Base-by-base conservation (phyloP, 2,888 invertebrate genomes). In the Parnassius smintheus region DNA sequence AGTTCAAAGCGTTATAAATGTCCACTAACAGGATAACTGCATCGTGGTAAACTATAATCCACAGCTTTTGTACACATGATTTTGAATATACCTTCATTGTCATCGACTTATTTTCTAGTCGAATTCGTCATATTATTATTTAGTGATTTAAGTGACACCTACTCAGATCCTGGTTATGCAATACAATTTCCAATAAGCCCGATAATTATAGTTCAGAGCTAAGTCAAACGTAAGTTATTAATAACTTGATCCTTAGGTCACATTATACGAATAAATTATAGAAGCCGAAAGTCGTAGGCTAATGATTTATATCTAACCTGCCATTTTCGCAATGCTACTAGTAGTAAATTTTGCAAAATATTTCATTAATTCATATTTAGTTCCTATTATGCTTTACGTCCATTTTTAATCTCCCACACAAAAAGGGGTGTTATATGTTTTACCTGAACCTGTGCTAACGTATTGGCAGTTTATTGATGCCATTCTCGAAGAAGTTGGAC, bases 201-300 rank as follows among this genome's bases (percentile, higher is more conserved):
- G 53, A 52, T 64, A 60, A 64, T 64, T 60, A 64, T 64, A 52
- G 64, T 64, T 59, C 54, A 50, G 42, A 57, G 64, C 41, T 48
- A 56, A 60, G 60, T 57, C 50, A 60, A 53, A 42, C 54, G 60
- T 60, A 49, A 64, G 57, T 53, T 60, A 64, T 60, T 64, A 60
- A 56, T 64, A 60, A 60, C 50, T 64, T 60, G 64, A 64, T 64
- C 64, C 57, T 64, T 57, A 54, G 64, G 64, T 64, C 64, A 60
- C 42, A 60, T 53, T 42, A 53, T 45, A 49, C n/a, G 57, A 60
- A 57, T 60, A 60, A 60, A 60, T 64, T 64, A 57, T 60, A 53
- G 44, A 59, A 64, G 56, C 64, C 56, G 52, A 64, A 64, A 64
- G 64, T 57, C 60, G 57, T 60, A 60, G 60, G 56, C 60, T 57